Base-by-base conservation (phyloP, 37 sponge, comb jelly and placozoan genomes). In the Corticium candelabrum region DNA sequence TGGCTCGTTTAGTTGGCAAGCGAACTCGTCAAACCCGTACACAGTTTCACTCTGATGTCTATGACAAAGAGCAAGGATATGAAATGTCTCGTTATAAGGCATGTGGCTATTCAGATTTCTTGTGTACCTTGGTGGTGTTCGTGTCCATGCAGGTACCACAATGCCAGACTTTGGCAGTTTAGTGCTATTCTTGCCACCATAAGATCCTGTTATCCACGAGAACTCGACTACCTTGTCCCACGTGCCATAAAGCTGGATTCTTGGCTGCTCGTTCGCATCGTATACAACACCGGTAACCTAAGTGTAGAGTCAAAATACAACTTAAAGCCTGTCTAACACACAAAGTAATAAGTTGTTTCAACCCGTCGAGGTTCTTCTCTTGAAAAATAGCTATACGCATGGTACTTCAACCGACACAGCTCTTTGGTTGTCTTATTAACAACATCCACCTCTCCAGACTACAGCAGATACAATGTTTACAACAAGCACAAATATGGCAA, bases 141-240 rank as follows among this genome's bases (percentile, higher is more conserved):
- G n/a, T n/a, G n/a, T n/a, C n/a, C n/a, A n/a, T n/a, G n/a, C n/a
- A n/a, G n/a, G n/a, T n/a, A n/a, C n/a, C n/a, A n/a, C n/a, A n/a
- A n/a, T n/a, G n/a, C n/a, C n/a, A n/a, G n/a, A n/a, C n/a, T n/a
- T n/a, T n/a, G n/a, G n/a, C n/a, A n/a, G n/a, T n/a, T n/a, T n/a
- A n/a, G n/a, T n/a, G n/a, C n/a, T n/a, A n/a, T n/a, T n/a, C n/a
- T n/a, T n/a, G n/a, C n/a, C n/a, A n/a, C n/a, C n/a, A n/a, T n/a
- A n/a, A n/a, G n/a, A n/a, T n/a, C n/a, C n/a, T n/a, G n/a, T n/a
- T n/a, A n/a, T n/a, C n/a, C n/a, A n/a, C n/a, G n/a, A n/a, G n/a
- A n/a, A n/a, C n/a, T n/a, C n/a, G n/a, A n/a, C 79, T 40, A 68
- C 73, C 41, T 86, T 86, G 67, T 98, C 99, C 99, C 99, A 98